Evolutionary conservation across 1,140 invertebrate species (phyloP).

Genomic region (Drosophila tani): DNA sequence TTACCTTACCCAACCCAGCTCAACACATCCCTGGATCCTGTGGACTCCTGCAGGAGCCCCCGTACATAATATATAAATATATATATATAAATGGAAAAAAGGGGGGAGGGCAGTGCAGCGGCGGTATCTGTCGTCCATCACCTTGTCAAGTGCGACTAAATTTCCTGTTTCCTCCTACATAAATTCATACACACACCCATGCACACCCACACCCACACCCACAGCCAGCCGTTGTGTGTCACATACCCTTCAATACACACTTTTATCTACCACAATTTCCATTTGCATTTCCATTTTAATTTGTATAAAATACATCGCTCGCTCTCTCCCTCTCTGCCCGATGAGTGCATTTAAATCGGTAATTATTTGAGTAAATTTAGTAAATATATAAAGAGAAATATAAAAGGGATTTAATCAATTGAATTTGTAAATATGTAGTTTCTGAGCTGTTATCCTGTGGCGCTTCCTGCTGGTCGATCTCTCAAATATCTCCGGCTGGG

Average conservation of each 20-base stretch:
- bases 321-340: not conserved
- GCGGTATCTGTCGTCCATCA: constrained; percentile 73
- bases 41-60: not conserved
- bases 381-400: not conserved
- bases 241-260: constrained; percentile 11
- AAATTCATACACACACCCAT: constrained; percentile 16
- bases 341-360: not conserved
- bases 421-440: not conserved
- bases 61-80: not conserved
- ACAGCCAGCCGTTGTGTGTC: not conserved
- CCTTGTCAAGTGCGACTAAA: constrained; percentile 71
- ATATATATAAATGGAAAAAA: not conserved
- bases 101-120: constrained; percentile 18
- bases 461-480: constrained; percentile 14
- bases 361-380: not conserved
- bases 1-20: constrained; percentile 25
- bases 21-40: not conserved
- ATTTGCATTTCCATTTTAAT: constrained; percentile 4
- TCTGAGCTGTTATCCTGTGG: not conserved
- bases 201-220: not conserved
- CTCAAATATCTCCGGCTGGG: constrained; percentile 25
- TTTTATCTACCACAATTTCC: constrained; percentile 7
- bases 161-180: constrained; percentile 55
- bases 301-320: not conserved
- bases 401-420: not conserved